Evolutionary conservation across 2,797 vertebrate species (phyloP).

Genomic region (Pseudochirops cupreus): DNA sequence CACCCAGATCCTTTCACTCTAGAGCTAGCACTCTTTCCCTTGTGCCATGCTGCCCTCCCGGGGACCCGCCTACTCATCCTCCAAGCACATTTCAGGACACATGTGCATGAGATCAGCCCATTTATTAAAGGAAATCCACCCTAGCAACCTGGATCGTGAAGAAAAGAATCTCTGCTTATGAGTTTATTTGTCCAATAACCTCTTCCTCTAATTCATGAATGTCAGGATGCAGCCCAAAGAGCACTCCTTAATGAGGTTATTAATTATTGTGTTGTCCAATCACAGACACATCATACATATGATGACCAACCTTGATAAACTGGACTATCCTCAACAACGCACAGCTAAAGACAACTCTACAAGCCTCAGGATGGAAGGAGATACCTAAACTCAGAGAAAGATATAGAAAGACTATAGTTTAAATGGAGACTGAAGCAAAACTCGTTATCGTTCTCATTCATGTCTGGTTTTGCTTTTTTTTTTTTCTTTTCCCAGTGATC

Average conservation of each 20-base stretch:
- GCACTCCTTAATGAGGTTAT: slow-evolving; percentile 85
- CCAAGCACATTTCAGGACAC: not conserved
- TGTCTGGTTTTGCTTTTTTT: no score
- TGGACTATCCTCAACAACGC: no score
- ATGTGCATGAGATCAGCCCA: slow-evolving; percentile 45
- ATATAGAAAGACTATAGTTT: no score
- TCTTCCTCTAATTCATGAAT: slow-evolving; percentile 67
- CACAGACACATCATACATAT: no score
- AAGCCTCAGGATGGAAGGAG: no score
- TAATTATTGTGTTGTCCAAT: slow-evolving; percentile 83
- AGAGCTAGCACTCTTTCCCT: not conserved
- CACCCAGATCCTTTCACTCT: not conserved
- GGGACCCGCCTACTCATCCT: not conserved
- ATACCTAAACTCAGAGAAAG: no score
- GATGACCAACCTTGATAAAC: no score
- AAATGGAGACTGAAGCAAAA: no score
- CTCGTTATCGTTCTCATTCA: no score
- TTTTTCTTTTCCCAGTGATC: no score
- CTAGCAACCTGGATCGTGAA: slow-evolving; percentile 1
- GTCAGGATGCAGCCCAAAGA: slow-evolving; percentile 86
- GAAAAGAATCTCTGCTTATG: slow-evolving; percentile 19
- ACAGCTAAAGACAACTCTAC: no score
- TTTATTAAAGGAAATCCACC: slow-evolving; percentile 52
- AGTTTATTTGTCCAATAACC: slow-evolving; percentile 78
- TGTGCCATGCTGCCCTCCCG: not conserved